Evolutionary conservation across 2,888 invertebrate species (phyloP).

Genomic region (Hedya salicella): DNA sequence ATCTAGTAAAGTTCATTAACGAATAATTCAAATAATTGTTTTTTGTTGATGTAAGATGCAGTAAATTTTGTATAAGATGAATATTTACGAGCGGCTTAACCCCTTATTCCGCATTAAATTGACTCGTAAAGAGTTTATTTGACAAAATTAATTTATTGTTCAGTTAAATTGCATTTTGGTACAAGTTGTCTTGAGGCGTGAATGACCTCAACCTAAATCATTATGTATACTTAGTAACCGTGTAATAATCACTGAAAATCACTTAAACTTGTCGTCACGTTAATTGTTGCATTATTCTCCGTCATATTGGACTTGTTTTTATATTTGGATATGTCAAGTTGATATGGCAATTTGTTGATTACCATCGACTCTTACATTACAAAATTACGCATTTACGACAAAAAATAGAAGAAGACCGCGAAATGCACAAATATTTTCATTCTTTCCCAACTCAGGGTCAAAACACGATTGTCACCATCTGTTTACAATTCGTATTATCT

Average conservation of each 20-base stretch:
- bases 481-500: too few relatives aligned
- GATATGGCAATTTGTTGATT: too few relatives aligned
- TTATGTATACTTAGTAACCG: slow-evolving; percentile 24
- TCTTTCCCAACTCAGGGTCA: too few relatives aligned
- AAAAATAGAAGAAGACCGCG: too few relatives aligned
- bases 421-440: too few relatives aligned
- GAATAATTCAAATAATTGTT: background rate
- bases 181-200: background rate
- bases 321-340: too few relatives aligned
- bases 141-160: slow-evolving; percentile 24
- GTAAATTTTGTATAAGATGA: background rate
- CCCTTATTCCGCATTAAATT: background rate
- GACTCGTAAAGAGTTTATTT: slow-evolving; percentile 16
- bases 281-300: slow-evolving; percentile 5
- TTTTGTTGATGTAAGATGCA: background rate
- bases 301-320: too few relatives aligned
- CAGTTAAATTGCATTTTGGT: slow-evolving; percentile 3
- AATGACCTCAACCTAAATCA: slow-evolving; percentile 15
- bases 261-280: background rate
- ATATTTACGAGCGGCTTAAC: background rate
- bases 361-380: too few relatives aligned
- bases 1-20: too few relatives aligned
- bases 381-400: too few relatives aligned
- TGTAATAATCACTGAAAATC: slow-evolving; percentile 24
- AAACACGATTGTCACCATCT: too few relatives aligned